These are phyloP conservation scores for Indicator indicator DNA, from an alignment of 2,113 vertebrate genomes.

Conservation along the genomic window DNA sequence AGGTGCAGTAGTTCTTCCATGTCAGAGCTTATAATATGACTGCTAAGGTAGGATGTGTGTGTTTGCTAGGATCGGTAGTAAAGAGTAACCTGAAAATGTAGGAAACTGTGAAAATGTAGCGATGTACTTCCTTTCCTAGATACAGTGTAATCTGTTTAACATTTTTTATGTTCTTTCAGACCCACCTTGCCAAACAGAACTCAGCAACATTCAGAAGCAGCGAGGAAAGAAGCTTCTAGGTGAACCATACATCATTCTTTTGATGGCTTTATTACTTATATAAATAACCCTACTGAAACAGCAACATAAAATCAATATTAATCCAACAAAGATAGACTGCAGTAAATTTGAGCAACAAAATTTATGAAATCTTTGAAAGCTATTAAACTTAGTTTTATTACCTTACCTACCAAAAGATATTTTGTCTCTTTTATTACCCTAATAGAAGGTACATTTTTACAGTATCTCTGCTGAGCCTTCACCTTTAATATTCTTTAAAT, in stretches of 20 bases:
- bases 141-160: constrained; percentile 11
- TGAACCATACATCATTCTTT: constrained; percentile 78
- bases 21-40: background rate
- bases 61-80: background rate
- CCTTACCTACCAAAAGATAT: constrained; percentile 63
- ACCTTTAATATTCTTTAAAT: constrained; percentile 6
- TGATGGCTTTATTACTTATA: constrained; percentile 73
- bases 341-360: constrained; percentile 72
- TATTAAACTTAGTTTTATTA: constrained; percentile 76
- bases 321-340: constrained; percentile 68
- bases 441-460: constrained; percentile 54
- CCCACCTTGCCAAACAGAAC: constrained; percentile 91
- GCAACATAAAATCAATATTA: constrained; percentile 79
- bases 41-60: background rate
- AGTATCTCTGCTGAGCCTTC: constrained; percentile 49
- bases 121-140: background rate
- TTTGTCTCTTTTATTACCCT: constrained; percentile 66
- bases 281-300: constrained; percentile 77
- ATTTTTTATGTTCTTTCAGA: constrained; percentile 80
- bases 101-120: background rate
- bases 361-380: constrained; percentile 75
- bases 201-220: constrained; percentile 87
- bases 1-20: background rate
- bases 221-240: constrained; percentile 90
- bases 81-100: background rate